Percentiles rank a stretch among this genome's conserved stretches.
phyloP scores from a whole-genome alignment of 2,888 invertebrate species.

The Drosophila acutilabella region DNA sequence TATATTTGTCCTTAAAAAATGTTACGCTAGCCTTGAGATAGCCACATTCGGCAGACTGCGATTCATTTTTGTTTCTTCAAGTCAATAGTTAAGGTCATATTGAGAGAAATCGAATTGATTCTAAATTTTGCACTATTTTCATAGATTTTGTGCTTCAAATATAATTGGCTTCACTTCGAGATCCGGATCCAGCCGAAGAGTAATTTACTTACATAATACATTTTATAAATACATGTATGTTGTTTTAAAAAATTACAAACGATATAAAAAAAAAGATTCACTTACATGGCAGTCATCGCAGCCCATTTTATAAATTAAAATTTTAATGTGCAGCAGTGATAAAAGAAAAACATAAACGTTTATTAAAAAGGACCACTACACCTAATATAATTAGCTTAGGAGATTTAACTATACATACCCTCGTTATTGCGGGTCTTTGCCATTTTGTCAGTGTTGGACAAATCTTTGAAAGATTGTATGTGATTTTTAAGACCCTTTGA shows the following conservation, averaged over 20 bases:
- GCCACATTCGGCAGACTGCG: too few species aligned
- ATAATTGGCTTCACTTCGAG: too few species aligned
- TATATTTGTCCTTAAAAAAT: too few species aligned
- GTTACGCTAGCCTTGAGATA: too few species aligned
- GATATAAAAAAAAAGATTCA: slow-evolving; percentile 36
- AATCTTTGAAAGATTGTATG: slow-evolving; percentile 86
- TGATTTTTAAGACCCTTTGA: slow-evolving; percentile 87
- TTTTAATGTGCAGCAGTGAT: slow-evolving; percentile 49
- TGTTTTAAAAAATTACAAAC: not conserved
- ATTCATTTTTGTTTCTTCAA: too few species aligned
- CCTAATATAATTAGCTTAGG: not conserved
- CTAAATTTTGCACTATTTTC: too few species aligned
- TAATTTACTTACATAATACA: too few species aligned
- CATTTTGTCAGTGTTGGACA: slow-evolving; percentile 83
- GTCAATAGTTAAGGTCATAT: too few species aligned
- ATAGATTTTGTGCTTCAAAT: too few species aligned
- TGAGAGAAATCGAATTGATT: too few species aligned
- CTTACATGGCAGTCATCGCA: slow-evolving; percentile 58
- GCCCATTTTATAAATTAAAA: slow-evolving; percentile 50
- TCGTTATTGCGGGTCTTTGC: slow-evolving; percentile 85
- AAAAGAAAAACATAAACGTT: slow-evolving; percentile 27
- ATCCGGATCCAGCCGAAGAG: too few species aligned
- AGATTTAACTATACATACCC: slow-evolving; percentile 47
- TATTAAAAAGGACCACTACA: not conserved
- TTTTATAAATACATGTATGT: too few species aligned